Evolutionary conservation across 2,888 invertebrate species (phyloP), one percentile per base, ranked within the genome.

Genomic region (Philaethria dido): DNA sequence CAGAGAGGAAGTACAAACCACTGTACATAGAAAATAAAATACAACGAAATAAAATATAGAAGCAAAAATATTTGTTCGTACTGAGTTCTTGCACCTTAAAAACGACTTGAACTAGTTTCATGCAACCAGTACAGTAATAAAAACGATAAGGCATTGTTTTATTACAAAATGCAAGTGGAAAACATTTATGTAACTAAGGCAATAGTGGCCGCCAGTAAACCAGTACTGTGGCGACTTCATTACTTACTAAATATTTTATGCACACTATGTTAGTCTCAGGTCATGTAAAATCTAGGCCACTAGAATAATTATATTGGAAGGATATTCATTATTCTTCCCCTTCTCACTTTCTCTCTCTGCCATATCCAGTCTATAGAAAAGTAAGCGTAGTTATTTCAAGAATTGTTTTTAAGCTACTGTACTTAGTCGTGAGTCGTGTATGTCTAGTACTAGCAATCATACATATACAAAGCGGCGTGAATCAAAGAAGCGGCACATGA

Each of bases 91-190:
- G 18, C 20, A 11, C 18, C 16, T 47, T 20, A 20, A 13, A 39
- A 22, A 14, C 2, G 14, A 50, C 25, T n/a, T n/a, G 9, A 2
- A 36, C 18, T 54, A 36, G 33, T 13, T 36, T 54, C 18, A 14
- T 18, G 18, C 0, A 22, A 36, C 54, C 36, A 54, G 18, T 20
- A 29, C 33, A 16, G 16, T 16, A 33, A 36, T 54, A 36, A 36
- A 18, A 54, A 54, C 36, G 14, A 33, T 54, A 33, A 18, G 33
- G 33, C 18, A 16, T 11, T 1, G 52, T 54, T 16, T 54, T 54
- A 33, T 54, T 33, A 18, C 33, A 11, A 54, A 33, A 54, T 13
- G 11, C 52, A 33, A 33, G 52, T 33, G 52, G 33, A 18, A 54
- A 9, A 33, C 9, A 33, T 29, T 52, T 33, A 29, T 52, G 52